These are phyloP conservation scores for Pagetopsis macropterus DNA, from an alignment of 2,797 vertebrate species.

Conservation along the genomic window DNA sequence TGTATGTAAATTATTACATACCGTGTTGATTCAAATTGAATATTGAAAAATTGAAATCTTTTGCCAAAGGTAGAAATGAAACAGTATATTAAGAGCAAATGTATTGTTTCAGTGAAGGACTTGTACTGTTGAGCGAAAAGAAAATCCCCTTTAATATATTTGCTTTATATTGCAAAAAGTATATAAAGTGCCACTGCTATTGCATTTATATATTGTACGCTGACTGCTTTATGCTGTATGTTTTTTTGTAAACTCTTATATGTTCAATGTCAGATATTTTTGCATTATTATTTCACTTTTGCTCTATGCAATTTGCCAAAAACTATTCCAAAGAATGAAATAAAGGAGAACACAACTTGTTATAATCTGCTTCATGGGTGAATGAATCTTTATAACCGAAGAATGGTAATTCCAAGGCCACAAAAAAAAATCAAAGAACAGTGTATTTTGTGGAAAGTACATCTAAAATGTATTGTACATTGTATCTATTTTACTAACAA, in stretches of 20 bases:
- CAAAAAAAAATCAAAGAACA: background rate
- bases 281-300: constrained; percentile 63
- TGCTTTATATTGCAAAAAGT: constrained; percentile 73
- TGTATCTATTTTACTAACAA: too few relatives aligned
- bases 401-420: background rate
- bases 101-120: constrained; percentile 49
- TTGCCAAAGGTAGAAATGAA: constrained; percentile 65
- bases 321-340: constrained; percentile 69
- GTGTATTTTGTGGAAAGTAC: background rate
- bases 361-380: constrained; percentile 22
- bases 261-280: constrained; percentile 67
- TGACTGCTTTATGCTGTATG: constrained; percentile 51
- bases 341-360: constrained; percentile 53
- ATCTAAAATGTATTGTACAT: background rate
- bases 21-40: constrained; percentile 71
- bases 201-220: constrained; percentile 64
- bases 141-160: constrained; percentile 79
- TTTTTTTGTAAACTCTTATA: constrained; percentile 51
- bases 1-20: constrained; percentile 63
- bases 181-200: constrained; percentile 68
- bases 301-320: constrained; percentile 66
- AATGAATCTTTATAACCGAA: background rate
- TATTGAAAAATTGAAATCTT: constrained; percentile 53
- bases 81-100: constrained; percentile 27
- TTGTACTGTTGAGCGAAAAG: constrained; percentile 46